Percentiles rank a stretch among this genome's conserved stretches.
phyloP scores from a whole-genome alignment of 2,113 vertebrate genomes.

The Cepphus grylle region DNA sequence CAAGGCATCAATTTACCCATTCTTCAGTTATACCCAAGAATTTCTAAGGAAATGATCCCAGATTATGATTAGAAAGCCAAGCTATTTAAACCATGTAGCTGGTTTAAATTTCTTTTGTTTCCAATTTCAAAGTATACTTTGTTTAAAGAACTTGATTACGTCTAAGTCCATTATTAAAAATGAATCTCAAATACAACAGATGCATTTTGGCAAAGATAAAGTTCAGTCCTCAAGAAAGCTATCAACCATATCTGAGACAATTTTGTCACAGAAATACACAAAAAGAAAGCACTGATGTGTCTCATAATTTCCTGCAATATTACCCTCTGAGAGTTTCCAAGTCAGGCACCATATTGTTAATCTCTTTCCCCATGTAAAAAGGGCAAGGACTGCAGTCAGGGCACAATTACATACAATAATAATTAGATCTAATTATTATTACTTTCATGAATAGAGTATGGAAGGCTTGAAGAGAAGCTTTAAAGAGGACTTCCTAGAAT shows the following conservation, averaged over 20 bases:
- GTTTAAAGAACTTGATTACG: neutral
- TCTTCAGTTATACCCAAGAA: neutral
- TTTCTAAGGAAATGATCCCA: neutral
- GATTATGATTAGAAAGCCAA: neutral
- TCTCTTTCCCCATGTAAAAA: neutral
- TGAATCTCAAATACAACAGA: neutral
- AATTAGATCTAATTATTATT: neutral
- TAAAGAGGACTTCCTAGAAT: neutral
- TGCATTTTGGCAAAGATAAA: neutral
- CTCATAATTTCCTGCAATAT: neutral
- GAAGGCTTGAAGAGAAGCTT: neutral
- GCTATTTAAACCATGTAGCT: neutral
- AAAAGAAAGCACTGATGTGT: neutral
- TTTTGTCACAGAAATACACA: neutral
- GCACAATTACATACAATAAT: neutral
- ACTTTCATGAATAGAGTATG: neutral
- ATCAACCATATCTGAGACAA: neutral
- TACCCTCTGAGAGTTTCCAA: neutral
- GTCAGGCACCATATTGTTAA: neutral
- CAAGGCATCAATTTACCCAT: neutral
- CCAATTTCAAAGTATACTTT: neutral
- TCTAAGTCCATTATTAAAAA: neutral
- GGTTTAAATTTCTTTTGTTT: neutral
- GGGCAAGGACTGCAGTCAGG: neutral
- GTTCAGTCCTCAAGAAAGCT: neutral